Percentiles rank a stretch among this genome's conserved stretches.
These are phyloP conservation scores for Octopus sinensis DNA, from an alignment of 1,140 invertebrate species.

Conservation along the genomic window DNA sequence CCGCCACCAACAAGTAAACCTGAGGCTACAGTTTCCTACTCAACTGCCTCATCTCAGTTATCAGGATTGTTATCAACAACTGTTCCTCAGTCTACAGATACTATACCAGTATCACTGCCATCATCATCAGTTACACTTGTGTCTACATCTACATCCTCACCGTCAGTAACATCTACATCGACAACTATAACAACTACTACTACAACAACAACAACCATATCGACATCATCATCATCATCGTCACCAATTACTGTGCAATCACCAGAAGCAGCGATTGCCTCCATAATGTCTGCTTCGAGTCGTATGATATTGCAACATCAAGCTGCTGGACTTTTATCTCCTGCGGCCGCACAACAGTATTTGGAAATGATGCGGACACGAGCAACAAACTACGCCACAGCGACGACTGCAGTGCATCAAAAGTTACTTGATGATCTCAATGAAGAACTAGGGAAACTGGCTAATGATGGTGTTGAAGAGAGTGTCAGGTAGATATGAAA, in stretches of 20 bases:
- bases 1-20: too few species aligned
- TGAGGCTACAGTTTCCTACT: too few species aligned
- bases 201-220: not conserved
- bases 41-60: too few species aligned
- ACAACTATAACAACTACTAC: not conserved
- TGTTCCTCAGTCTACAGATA: too few species aligned
- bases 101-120: too few species aligned
- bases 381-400: conserved; percentile 6
- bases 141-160: not conserved
- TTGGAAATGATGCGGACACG: conserved; percentile 6
- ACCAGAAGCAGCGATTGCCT: not conserved
- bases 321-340: not conserved
- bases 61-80: too few species aligned
- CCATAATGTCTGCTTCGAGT: not conserved
- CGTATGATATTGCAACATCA: not conserved
- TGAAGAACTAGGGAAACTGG: conserved; percentile 1
- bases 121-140: not conserved
- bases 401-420: not conserved
- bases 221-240: not conserved
- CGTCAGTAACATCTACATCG: not conserved
- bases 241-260: not conserved
- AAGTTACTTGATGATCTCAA: conserved; percentile 4
- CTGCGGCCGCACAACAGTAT: not conserved
- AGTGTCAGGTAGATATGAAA: not conserved
- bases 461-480: conserved; percentile 1